Conservation (phyloP, 2,113 vertebrate genomes). For the Microcebus griseorufus region DNA sequence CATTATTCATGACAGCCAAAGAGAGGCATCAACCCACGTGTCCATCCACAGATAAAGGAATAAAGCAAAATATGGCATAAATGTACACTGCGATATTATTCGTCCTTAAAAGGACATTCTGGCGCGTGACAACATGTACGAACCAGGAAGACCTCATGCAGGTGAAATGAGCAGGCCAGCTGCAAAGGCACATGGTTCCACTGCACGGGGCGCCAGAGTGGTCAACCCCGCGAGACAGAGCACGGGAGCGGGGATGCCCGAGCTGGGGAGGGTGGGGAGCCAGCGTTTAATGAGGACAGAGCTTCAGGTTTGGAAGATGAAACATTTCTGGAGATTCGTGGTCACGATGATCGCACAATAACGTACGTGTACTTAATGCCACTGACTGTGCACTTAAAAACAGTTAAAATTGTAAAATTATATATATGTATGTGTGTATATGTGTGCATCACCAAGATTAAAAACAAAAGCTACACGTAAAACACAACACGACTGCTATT, state of each 20-base stretch:
- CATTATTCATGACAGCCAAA: background rate
- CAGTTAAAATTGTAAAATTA: background rate
- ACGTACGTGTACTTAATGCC: rapidly evolving
- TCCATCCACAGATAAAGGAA: too few relatives aligned
- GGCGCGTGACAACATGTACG: rapidly evolving
- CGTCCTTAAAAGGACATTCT: background rate
- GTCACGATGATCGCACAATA: rapidly evolving
- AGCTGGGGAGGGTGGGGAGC: rapidly evolving
- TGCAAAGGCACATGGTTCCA: background rate
- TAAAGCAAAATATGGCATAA: too few relatives aligned
- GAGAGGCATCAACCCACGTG: rapidly evolving
- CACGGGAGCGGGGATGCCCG: rapidly evolving
- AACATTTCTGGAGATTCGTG: too few relatives aligned
- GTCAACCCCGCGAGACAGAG: too few relatives aligned
- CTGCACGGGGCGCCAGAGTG: rapidly evolving
- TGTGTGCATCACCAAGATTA: background rate
- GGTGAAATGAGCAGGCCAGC: too few relatives aligned
- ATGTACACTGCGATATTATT: rapidly evolving
- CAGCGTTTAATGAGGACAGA: rapidly evolving
- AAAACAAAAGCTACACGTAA: background rate
- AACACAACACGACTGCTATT: background rate
- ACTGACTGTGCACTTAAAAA: background rate
- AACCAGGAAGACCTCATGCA: background rate
- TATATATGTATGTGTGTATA: too few relatives aligned
- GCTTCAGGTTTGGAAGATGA: background rate